These are phyloP conservation scores for Todiramphus chloris DNA, from an alignment of 2,113 vertebrate species.

Conservation along the genomic window DNA sequence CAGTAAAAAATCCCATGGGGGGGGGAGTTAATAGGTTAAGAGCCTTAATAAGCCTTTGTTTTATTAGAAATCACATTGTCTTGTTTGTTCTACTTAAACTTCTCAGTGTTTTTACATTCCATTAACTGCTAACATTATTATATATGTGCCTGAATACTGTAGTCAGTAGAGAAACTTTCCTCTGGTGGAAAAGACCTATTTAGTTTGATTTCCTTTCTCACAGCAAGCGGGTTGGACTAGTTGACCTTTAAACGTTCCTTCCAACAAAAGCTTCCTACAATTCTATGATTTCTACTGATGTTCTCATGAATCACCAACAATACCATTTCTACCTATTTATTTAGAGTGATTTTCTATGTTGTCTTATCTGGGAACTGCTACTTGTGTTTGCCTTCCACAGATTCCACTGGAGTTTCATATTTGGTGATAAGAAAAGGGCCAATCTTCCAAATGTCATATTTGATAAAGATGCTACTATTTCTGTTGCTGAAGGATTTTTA, in stretches of 20 bases:
- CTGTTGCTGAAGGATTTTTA: not conserved
- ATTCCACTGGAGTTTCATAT: not conserved
- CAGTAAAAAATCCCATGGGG: not conserved
- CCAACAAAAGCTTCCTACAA: no score
- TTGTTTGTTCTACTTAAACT: not conserved
- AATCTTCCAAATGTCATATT: not conserved
- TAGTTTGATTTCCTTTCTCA: not conserved
- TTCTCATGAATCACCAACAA: not conserved
- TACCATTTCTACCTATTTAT: not conserved
- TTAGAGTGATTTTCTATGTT: not conserved
- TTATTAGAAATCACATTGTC: not conserved
- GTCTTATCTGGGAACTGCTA: not conserved
- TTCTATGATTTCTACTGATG: not conserved
- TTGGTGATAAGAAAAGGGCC: not conserved
- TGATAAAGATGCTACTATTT: not conserved
- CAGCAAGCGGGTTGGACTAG: no score
- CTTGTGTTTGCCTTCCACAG: fast-evolving
- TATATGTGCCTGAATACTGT: not conserved
- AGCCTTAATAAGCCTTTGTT: not conserved
- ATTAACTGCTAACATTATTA: not conserved
- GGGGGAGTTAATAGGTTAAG: not conserved
- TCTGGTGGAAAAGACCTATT: not conserved
- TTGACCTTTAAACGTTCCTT: no score
- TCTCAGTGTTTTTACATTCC: not conserved
- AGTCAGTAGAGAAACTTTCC: not conserved